A percentile compares a stretch with the other conserved stretches of the same genome.
Evolutionary conservation across 1,140 invertebrate species (phyloP).

Genomic region (Latrodectus geometricus): DNA sequence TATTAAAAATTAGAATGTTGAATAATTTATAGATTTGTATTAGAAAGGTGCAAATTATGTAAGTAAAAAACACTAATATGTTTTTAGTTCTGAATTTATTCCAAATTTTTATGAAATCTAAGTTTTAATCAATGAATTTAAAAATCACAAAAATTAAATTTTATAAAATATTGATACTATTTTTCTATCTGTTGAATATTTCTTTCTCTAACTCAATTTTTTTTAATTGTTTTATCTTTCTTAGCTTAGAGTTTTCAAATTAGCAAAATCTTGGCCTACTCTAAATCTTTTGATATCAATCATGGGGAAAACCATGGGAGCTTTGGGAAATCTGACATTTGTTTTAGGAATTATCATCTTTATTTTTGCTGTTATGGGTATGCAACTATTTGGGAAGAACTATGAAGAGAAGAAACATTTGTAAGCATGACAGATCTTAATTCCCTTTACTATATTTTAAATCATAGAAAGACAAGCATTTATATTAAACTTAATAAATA

Average conservation of each 20-base stretch:
- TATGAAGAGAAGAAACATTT: constrained; percentile 75
- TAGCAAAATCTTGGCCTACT: constrained; percentile 99
- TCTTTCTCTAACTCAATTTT: constrained; percentile 66
- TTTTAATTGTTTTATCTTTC: too few relatives aligned
- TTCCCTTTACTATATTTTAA: too few relatives aligned
- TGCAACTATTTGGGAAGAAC: constrained; percentile 96
- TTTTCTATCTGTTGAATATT: background rate
- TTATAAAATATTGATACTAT: background rate
- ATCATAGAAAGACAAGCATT: too few relatives aligned
- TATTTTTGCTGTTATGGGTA: constrained; percentile 98
- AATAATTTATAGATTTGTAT: too few relatives aligned
- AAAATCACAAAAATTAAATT: background rate
- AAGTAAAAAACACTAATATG: too few relatives aligned
- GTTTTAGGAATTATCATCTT: constrained; percentile 98
- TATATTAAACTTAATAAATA: too few relatives aligned
- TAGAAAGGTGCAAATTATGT: too few relatives aligned
- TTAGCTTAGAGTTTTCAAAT: constrained; percentile 97
- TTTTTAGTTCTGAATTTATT: too few relatives aligned
- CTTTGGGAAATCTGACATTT: constrained; percentile 97
- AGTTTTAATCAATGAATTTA: background rate
- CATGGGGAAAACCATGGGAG: constrained; percentile 97
- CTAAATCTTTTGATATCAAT: constrained; percentile 98
- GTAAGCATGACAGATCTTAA: constrained; percentile 71
- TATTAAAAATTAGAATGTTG: too few relatives aligned
- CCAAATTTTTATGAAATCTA: too few relatives aligned